phyloP scores from a whole-genome alignment of 2,888 invertebrate species.

The Drosophila paranaensis region DNA sequence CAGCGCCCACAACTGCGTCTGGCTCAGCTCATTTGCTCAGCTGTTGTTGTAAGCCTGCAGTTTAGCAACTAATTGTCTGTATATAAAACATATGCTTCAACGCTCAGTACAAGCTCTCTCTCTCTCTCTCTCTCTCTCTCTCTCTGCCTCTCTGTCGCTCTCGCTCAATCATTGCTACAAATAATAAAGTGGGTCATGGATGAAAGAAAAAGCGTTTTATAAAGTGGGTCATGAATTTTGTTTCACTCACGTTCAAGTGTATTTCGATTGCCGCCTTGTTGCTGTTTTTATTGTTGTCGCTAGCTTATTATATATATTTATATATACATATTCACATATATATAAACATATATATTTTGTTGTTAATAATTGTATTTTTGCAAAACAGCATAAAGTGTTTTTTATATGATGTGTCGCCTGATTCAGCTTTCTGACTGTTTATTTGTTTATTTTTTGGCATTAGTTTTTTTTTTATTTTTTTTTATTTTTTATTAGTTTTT shows the following conservation, averaged over 20 bases:
- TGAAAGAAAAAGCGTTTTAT: slow-evolving; percentile 83
- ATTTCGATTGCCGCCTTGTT: slow-evolving; percentile 76
- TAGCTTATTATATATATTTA: slow-evolving; percentile 30
- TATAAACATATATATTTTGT: slow-evolving; percentile 15
- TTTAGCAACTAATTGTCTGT: slow-evolving; percentile 78
- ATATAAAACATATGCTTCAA: slow-evolving; percentile 71
- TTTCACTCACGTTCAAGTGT: slow-evolving; percentile 84
- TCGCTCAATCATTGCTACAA: slow-evolving; percentile 72
- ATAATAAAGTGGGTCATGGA: slow-evolving; percentile 83
- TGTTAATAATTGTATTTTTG: slow-evolving; percentile 35
- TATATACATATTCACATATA: slow-evolving; percentile 7
- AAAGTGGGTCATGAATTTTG: slow-evolving; percentile 84
- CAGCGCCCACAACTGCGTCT: slow-evolving; percentile 23
- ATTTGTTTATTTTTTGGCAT: slow-evolving; percentile 24
- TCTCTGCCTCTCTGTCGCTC: slow-evolving; percentile 4
- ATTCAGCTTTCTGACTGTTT: slow-evolving; percentile 51
- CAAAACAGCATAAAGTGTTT: slow-evolving; percentile 52
- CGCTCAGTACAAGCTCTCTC: slow-evolving; percentile 23
- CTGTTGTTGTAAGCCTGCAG: slow-evolving; percentile 68
- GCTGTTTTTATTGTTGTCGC: slow-evolving; percentile 27
- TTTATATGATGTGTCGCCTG: slow-evolving; percentile 51
- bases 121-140: slow-evolving; percentile 4
- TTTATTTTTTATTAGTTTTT: slow-evolving; percentile 27
- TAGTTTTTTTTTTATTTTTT: slow-evolving; percentile 8
- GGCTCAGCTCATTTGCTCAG: slow-evolving; percentile 65